A percentile compares a stretch with the other conserved stretches of the same genome.
Evolutionary conservation across 2,113 vertebrate genomes (phyloP).

Genomic region (Conger conger): DNA sequence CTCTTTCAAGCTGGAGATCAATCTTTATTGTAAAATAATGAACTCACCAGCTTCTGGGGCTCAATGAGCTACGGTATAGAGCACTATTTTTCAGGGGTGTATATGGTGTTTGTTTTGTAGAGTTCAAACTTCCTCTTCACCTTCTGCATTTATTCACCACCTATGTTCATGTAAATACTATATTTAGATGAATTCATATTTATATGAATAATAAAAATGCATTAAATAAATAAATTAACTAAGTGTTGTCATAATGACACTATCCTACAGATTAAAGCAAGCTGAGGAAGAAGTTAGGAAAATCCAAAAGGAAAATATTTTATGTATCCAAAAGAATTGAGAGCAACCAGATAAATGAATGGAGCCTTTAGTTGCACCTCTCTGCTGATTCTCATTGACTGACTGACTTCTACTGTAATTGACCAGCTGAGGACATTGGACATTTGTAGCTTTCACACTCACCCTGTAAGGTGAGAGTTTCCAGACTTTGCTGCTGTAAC

Average conservation of each 20-base stretch:
- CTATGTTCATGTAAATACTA: not conserved
- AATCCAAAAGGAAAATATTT: not conserved
- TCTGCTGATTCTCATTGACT: not conserved
- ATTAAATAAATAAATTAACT: not conserved
- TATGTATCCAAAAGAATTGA: not conserved
- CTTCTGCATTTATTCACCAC: not conserved
- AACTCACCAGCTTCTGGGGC: not conserved
- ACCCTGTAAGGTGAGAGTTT: not conserved
- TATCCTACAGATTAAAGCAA: not conserved
- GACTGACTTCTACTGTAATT: not conserved
- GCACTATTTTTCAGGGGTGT: not conserved
- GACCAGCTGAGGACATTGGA: not conserved
- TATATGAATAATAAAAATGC: not conserved
- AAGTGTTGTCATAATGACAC: not conserved
- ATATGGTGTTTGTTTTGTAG: not conserved
- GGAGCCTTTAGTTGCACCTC: not conserved
- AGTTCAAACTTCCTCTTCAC: not conserved
- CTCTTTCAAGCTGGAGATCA: not conserved
- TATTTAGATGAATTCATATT: not conserved
- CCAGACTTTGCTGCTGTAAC: too few relatives aligned
- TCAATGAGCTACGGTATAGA: not conserved
- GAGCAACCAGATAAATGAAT: not conserved
- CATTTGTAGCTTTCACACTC: not conserved
- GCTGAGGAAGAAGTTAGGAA: not conserved
- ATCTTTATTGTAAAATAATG: not conserved